Percentiles rank a stretch among this genome's conserved stretches.
Evolutionary conservation across 2,113 vertebrate species (phyloP).

Genomic region (Lepisosteus oculatus): DNA sequence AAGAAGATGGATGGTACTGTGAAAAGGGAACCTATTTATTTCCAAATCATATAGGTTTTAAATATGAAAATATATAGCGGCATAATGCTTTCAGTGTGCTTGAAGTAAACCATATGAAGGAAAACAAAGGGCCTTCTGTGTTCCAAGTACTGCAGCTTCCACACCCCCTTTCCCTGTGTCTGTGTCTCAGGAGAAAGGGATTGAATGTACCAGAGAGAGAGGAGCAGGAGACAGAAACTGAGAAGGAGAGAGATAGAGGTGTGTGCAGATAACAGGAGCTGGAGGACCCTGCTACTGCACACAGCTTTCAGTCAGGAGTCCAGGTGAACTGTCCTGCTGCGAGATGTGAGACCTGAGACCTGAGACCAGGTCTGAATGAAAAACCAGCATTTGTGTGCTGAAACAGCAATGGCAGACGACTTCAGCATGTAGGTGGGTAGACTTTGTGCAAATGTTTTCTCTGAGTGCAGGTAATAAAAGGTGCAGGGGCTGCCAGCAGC

Average conservation of each 20-base stretch:
- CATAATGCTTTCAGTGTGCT: slow-evolving; percentile 76
- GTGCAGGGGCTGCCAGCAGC: background rate
- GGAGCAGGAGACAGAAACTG: slow-evolving; percentile 3
- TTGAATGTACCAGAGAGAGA: slow-evolving; percentile 7
- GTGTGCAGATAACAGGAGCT: background rate
- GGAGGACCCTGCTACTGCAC: background rate
- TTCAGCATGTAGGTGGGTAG: background rate
- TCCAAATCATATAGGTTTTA: slow-evolving; percentile 26
- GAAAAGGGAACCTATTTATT: background rate
- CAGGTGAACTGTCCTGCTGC: background rate
- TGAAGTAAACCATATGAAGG: slow-evolving; percentile 76
- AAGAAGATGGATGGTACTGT: background rate
- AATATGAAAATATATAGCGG: slow-evolving; percentile 64
- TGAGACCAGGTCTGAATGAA: slow-evolving; percentile 44
- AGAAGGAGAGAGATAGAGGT: slow-evolving; percentile 42
- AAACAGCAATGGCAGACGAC: background rate
- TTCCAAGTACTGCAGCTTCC: slow-evolving; percentile 55
- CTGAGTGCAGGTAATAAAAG: background rate
- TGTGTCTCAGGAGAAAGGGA: slow-evolving; percentile 37
- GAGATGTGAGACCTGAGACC: background rate
- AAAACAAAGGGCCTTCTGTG: slow-evolving; percentile 74
- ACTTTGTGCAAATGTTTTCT: background rate
- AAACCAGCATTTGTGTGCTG: slow-evolving; percentile 51
- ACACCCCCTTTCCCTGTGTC: slow-evolving; percentile 50
- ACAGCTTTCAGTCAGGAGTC: background rate